phyloP scores from a whole-genome alignment of 2,113 vertebrate genomes.

The Phyllopteryx taeniolatus region DNA sequence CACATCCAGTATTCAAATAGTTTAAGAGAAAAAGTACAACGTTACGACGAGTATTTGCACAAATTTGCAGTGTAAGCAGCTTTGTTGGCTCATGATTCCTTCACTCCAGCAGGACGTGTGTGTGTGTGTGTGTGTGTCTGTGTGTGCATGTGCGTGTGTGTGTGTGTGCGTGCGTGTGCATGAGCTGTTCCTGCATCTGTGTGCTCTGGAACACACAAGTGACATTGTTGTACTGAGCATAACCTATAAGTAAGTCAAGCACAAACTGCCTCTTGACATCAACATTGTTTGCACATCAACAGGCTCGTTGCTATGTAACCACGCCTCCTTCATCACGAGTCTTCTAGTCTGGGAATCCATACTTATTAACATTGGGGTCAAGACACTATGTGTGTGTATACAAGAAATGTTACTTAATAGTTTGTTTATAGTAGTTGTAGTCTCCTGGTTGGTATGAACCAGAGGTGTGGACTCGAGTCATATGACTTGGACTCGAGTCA shows the following conservation, averaged over 20 bases:
- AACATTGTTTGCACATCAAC: constrained; percentile 75
- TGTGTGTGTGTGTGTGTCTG: background rate
- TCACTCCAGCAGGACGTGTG: constrained; percentile 16
- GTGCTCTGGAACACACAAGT: constrained; percentile 49
- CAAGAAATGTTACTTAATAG: background rate
- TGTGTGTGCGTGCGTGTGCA: background rate
- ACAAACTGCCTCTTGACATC: constrained; percentile 48
- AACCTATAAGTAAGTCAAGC: constrained; percentile 49
- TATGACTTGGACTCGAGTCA: no score
- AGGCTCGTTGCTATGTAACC: constrained; percentile 68
- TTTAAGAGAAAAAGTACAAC: constrained; percentile 14
- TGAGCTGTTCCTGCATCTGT: constrained; percentile 26
- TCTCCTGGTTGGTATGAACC: background rate
- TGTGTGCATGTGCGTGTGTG: background rate
- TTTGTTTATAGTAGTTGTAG: background rate
- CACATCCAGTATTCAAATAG: background rate
- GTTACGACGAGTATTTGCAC: constrained; percentile 13
- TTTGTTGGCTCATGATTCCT: constrained; percentile 20
- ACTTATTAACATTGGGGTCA: constrained; percentile 50
- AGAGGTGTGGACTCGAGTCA: no score
- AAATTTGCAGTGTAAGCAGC: constrained; percentile 19
- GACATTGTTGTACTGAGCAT: constrained; percentile 64
- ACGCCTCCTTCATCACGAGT: constrained; percentile 51
- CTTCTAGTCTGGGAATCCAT: constrained; percentile 47
- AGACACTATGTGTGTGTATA: constrained; percentile 13